Evolutionary conservation across 2,113 vertebrate species (phyloP), one percentile per base, ranked within the genome.

Genomic region (Sturnira hondurensis): DNA sequence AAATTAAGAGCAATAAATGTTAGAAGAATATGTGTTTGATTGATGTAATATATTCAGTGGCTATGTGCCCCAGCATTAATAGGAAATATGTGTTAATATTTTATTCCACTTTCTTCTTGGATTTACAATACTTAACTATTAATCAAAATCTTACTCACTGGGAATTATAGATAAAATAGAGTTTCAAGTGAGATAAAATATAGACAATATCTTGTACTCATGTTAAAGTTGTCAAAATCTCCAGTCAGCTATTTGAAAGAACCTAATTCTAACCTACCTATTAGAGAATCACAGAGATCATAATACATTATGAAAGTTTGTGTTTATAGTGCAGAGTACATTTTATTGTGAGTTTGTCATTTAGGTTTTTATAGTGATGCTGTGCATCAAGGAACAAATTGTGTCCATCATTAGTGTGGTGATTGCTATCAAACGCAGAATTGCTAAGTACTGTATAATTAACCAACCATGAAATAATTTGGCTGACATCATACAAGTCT

Each of bases 381-480:
- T 97, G 84, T 92, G 45, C 54, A 97, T 97, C 56, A 98, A 98
- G 86, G 92, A 97, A 84, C 80, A 97, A 98, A 98, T 92, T 97
- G 97, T 96, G 67, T 97, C 96, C 92, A 54, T 94, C 96, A 97
- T 98, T 98, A 98, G 95, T 97, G 83, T 93, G 95, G 84, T 97
- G 98, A 98, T 98, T 97, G 87, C 84, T 96, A 95, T 90, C 98
- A 98, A 98, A 98, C 50, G 45, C 89, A 98, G 95, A 97, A 98
- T 97, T 98, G 56, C 38, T 91, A 93, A 97, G 96, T 91, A 94
- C 76, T 84, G 67, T 97, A 86, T 87, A 98, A 96, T 97, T 98
- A 98, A 98, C 97, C 96, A 98, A 95, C 67, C 98, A 98, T 98
- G 97, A 97, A 98, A 98, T 98, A 97, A 98, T 98, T 98, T 97